Evolutionary conservation across 2,113 vertebrate genomes (phyloP), one percentile per base, ranked within the genome.

Genomic region (Ovibos moschatus): DNA sequence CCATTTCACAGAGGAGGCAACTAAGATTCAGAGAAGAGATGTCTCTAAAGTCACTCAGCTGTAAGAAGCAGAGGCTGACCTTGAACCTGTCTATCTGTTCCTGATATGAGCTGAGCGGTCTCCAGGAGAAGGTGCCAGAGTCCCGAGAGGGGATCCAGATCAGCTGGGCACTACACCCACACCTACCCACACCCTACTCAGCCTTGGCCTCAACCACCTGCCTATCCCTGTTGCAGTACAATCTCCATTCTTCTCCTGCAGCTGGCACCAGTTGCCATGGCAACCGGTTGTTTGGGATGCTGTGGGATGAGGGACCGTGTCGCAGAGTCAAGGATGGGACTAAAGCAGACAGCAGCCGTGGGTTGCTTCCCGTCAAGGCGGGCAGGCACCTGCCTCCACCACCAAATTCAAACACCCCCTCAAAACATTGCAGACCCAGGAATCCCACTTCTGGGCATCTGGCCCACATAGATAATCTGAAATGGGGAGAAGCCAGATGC

Each of bases 211-310:
- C 40, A 58, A 43, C 7, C 74, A 62, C 91, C 79, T 2, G 11
- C 87, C 71, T 0, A 45, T 90, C 87, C 93, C 91, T 89, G 95
- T 79, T 64, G 3, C 6, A 13, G 87, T 55, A 82, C 64, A 91
- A 51, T 88, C 92, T 94, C 7, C 2, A 95, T 97, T 96, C 98
- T 30, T 95, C 51, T 93, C 81, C 36, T 4, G 87, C 97, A 78
- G 87, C 89, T 92, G 98, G 83, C 4, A 30, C 43, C 0, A 0
- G 98, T 97, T 97, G 87, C 98, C 97, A 23, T 16, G 93, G 96
- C 92, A 83, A 98, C 47, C 1, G 94, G 82, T 45, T 57, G 51
- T 86, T 97, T 67, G 78, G 94, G 97, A 94, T 92, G 81, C 93
- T 89, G 62, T 74, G 51, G 87, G 96, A 84, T 87, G 91, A 87